Percentiles rank a stretch among this genome's conserved stretches.
These are phyloP conservation scores for Tetragnatha montana DNA, from an alignment of 2,888 invertebrate species.

Conservation along the genomic window DNA sequence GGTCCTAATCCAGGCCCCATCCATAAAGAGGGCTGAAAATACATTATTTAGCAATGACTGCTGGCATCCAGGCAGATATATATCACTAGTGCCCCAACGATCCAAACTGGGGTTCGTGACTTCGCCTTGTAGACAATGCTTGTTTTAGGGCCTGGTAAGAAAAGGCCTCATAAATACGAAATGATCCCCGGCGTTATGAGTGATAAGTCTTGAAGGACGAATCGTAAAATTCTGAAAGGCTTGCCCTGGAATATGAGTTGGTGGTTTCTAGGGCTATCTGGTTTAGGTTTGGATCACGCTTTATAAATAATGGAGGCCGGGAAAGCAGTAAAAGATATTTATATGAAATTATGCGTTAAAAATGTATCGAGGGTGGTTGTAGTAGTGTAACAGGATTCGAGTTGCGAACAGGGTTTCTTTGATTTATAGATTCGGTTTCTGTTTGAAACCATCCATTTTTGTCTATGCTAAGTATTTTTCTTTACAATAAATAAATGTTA, in stretches of 20 bases:
- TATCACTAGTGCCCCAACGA: neutral
- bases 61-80: neutral
- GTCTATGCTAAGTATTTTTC: too few relatives aligned
- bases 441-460: too few relatives aligned
- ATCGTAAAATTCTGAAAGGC: constrained; percentile 20
- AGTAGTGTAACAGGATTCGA: neutral
- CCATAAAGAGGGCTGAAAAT: constrained; percentile 25
- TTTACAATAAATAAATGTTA: neutral
- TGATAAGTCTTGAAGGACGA: constrained; percentile 12
- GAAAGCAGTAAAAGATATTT: neutral
- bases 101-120: neutral
- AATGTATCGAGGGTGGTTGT: neutral
- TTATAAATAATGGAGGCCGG: neutral
- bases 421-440: too few relatives aligned
- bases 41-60: constrained; percentile 36
- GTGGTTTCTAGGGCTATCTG: neutral
- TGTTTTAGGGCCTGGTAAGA: constrained; percentile 13
- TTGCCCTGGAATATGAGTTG: neutral
- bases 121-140: constrained; percentile 10
- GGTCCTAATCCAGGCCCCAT: constrained; percentile 2
- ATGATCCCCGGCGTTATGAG: constrained; percentile 26
- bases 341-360: neutral
- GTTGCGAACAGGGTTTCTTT: neutral
- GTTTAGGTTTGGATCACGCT: neutral
- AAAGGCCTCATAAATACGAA: constrained; percentile 41